Evolutionary conservation across 2,888 invertebrate genomes (phyloP).

Genomic region (Alcis repandata): DNA sequence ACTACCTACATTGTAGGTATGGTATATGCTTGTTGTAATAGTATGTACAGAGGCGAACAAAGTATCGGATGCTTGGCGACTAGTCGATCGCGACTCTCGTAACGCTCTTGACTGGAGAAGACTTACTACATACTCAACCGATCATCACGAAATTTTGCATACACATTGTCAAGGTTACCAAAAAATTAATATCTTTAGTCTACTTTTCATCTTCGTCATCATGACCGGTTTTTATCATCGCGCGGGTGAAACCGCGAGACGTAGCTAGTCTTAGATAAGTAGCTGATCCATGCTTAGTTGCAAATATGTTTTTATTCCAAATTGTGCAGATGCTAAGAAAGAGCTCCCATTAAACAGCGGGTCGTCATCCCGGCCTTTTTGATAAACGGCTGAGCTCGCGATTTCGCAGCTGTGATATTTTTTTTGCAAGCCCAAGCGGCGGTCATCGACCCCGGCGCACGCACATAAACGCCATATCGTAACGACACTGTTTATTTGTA

Average conservation of each 20-base stretch:
- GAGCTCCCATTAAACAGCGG: conserved; percentile 6
- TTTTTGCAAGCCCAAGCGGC: conserved; percentile 51
- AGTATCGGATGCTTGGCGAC: background rate
- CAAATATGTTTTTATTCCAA: conserved; percentile 10
- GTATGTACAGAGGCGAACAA: background rate
- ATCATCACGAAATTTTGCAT: no score
- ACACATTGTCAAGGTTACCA: no score
- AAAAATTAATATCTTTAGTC: no score
- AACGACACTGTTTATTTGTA: conserved; percentile 65
- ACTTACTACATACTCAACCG: no score
- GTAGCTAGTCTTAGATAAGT: no score
- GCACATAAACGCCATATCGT: conserved; percentile 60
- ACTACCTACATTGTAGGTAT: background rate
- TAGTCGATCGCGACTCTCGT: no score
- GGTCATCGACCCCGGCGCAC: conserved; percentile 63
- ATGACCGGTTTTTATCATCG: no score
- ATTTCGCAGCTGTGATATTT: conserved; percentile 40
- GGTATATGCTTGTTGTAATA: background rate
- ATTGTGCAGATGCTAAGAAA: conserved; percentile 14
- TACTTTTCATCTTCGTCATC: no score
- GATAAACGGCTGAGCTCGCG: conserved; percentile 26
- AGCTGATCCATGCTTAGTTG: conserved; percentile 5
- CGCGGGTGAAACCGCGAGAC: no score
- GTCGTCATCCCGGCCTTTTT: conserved; percentile 23
- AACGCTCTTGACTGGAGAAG: no score